A percentile compares a stretch with the other conserved stretches of the same genome.
These are phyloP conservation scores for Onthophagus taurus DNA, from an alignment of 1,140 invertebrate genomes.

Conservation along the genomic window DNA sequence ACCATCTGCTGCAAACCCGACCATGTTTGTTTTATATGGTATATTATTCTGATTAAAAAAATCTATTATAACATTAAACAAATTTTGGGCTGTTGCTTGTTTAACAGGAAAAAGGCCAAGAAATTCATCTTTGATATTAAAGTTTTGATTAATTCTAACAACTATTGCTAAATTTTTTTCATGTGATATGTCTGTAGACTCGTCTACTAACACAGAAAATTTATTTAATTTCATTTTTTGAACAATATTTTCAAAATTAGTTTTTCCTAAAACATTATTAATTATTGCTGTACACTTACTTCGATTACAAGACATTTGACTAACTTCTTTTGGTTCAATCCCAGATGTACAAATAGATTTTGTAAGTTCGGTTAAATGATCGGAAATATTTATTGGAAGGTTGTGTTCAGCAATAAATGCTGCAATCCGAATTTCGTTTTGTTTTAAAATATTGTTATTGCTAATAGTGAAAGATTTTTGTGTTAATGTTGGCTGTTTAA, in stretches of 20 bases:
- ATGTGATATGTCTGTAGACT: conserved; percentile 31
- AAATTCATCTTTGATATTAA: conserved; percentile 24
- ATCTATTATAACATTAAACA: conserved; percentile 23
- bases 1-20: conserved; percentile 36
- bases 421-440: not conserved
- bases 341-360: conserved; percentile 4
- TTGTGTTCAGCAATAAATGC: conserved; percentile 7
- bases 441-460: too few species aligned
- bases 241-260: conserved; percentile 14
- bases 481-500: too few species aligned
- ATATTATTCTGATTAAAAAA: conserved; percentile 31
- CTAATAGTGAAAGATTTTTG: too few species aligned
- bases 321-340: conserved; percentile 15
- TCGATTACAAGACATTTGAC: conserved; percentile 13
- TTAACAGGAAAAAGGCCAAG: conserved; percentile 22
- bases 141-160: conserved; percentile 19
- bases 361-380: conserved; percentile 10
- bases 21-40: conserved; percentile 34
- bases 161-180: conserved; percentile 32
- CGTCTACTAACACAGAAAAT: conserved; percentile 37
- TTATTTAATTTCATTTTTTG: conserved; percentile 24
- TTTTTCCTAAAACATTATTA: conserved; percentile 7
- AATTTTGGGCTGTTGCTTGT: conserved; percentile 19
- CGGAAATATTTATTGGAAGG: conserved; percentile 8
- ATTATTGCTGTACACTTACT: conserved; percentile 17